Base-by-base conservation (phyloP, 2,797 vertebrate species). In the Girardinus metallicus region DNA sequence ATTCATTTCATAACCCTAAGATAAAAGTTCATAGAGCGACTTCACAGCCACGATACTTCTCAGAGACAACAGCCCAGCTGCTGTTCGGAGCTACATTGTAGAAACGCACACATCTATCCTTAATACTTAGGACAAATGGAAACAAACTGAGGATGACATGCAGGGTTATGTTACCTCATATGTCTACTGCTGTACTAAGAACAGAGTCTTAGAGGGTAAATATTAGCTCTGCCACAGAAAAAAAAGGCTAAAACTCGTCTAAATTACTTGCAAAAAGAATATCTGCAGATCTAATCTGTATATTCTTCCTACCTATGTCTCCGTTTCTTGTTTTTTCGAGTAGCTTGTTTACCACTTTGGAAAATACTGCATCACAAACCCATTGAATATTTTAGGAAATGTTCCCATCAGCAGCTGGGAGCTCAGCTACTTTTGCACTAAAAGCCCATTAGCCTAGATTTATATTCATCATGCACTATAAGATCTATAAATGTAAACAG, bases 401-500 rank as follows among this genome's bases (percentile, higher is more conserved):
- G 75, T 83, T 85, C 77, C 84, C 86, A 73, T 74, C 44, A 68
- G 74, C 74, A 85, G 82, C 87, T 85, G 78, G 55, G 82, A 86
- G 75, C 82, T 49, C 78, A 87, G 77, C 77, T 77, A 78, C 81
- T 83, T 91, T 85, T 83, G 79, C 88, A 91, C 83, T 82, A 83
- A 82, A 90, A 85, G 86, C 85, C 81, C 82, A 80, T 89, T 77
- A 88, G 75, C 80, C 66, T 77, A 73, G 77, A 89, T 90, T 82
- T 85, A 89, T 91, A 87, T 83, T 82, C 3, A 88, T 79, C 92
- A 93, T 94, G 93, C 93, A 89, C 87, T 84, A 90, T 74, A 87
- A 76, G 74, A 90, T 85, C 91, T 84, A 86, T 72, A 84, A 81
- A 87, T 76, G 73, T 83, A 88, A 88, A 87, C 89, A 88, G 90